Evolutionary conservation across 2,888 invertebrate genomes (phyloP).

Genomic region (Drosophila monieri): DNA sequence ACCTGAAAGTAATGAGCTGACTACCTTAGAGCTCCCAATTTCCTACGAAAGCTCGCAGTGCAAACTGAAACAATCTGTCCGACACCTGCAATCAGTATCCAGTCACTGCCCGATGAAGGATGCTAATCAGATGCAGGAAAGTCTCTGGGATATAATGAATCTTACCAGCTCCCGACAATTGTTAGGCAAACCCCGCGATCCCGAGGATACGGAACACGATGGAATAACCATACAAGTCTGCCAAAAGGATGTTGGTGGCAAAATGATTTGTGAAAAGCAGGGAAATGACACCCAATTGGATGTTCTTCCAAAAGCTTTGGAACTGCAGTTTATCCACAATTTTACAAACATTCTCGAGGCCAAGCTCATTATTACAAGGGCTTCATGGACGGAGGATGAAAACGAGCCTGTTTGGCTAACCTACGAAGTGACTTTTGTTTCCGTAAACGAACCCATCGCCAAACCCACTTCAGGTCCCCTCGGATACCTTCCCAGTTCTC

Average conservation of each 20-base stretch:
- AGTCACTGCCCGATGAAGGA: slow-evolving; percentile 63
- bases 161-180: slow-evolving; percentile 52
- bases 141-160: slow-evolving; percentile 53
- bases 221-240: slow-evolving; percentile 53
- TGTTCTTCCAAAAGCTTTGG: slow-evolving; percentile 39
- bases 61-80: slow-evolving; percentile 70
- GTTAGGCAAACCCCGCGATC: slow-evolving; percentile 57
- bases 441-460: neutral
- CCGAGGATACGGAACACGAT: slow-evolving; percentile 34
- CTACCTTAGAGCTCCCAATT: slow-evolving; percentile 72
- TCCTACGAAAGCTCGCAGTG: slow-evolving; percentile 72
- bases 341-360: slow-evolving; percentile 59
- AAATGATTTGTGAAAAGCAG: slow-evolving; percentile 34
- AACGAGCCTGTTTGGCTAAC: slow-evolving; percentile 62
- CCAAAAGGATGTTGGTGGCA: slow-evolving; percentile 5
- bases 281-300: slow-evolving; percentile 49
- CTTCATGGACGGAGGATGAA: slow-evolving; percentile 13
- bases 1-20: slow-evolving; percentile 37
- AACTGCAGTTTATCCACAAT: slow-evolving; percentile 63
- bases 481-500: slow-evolving; percentile 77
- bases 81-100: slow-evolving; percentile 63
- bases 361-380: slow-evolving; percentile 38
- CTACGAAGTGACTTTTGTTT: slow-evolving; percentile 65
- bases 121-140: slow-evolving; percentile 48
- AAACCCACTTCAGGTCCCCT: slow-evolving; percentile 74